Base-by-base conservation (phyloP, 1,140 invertebrate genomes). In the Hyposmocoma kahamanoa region DNA sequence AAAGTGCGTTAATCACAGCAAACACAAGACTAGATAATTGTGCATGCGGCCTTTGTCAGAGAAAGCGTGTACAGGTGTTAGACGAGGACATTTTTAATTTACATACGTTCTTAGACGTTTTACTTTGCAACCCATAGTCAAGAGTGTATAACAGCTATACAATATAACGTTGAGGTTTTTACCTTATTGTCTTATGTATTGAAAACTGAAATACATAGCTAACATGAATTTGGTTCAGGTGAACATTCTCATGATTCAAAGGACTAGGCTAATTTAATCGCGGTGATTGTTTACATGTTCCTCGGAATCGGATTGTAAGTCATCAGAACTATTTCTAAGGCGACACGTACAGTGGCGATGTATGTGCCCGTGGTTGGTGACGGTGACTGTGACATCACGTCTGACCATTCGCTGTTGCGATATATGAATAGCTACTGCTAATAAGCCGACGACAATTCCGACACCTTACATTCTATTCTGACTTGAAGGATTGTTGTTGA, bases 271-370 rank as follows among this genome's bases (percentile, higher is more conserved):
- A 30, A 28, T 42, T 47, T 21, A 39, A 45, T 51, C 17, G 13
- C 24, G 18, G 47, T 49, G 44, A 63, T 64, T 65, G 59, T 68
- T 68, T 65, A 65, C 46, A 59, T 56, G 52, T 55, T 47, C 51
- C 47, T 28, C 48, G 50, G 52, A 56, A 60, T 44, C 32, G 39
- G 32, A 52, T 46, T 60, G 54, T 62, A 68, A 58, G 54, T 62
- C 65, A 68, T 59, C 54, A 54, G 5, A 41, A 65, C 62, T 68
- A 68, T 68, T 68, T 68, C 52, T 60, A 65, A 30, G 55, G 46
- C 47, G 53, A 53, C 59, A 68, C 54, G 59, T 60, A 58, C 13
- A 45, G 42, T 46, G 34, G 17, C 38, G 42, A 38, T 45, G 53
- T 53, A 56, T 60, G 60, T 39, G 53, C 34, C 32, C n/a, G n/a